Evolutionary conservation across 2,888 invertebrate species (phyloP).

Genomic region (Meloe dianella): DNA sequence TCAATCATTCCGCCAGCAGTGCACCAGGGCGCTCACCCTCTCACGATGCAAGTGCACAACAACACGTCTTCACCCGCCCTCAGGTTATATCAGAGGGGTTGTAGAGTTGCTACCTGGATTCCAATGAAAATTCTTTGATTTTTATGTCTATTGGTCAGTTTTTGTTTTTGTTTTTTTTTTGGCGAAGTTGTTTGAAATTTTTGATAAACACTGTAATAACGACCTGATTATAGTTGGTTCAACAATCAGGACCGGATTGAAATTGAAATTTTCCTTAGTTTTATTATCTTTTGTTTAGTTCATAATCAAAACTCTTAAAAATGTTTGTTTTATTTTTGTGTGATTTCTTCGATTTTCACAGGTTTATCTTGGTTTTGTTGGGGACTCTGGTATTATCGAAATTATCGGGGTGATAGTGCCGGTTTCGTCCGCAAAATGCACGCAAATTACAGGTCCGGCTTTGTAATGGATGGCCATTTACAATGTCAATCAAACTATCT

Average conservation of each 20-base stretch:
- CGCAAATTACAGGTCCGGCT: constrained; percentile 8
- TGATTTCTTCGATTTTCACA: too few relatives aligned
- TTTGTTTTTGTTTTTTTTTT: constrained; percentile 12
- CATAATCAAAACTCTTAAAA: too few relatives aligned
- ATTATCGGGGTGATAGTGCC: background rate
- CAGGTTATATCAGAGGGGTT: background rate
- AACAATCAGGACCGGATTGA: background rate
- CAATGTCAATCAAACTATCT: constrained; percentile 13
- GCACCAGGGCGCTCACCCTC: constrained; percentile 47
- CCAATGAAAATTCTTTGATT: constrained; percentile 13
- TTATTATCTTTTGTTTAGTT: background rate
- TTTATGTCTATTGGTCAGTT: background rate
- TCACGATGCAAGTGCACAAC: constrained; percentile 27
- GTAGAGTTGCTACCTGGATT: constrained; percentile 5
- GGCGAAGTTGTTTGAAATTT: background rate
- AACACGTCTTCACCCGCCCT: constrained; percentile 12
- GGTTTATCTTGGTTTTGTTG: background rate
- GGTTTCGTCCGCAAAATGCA: background rate
- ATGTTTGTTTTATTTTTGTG: too few relatives aligned
- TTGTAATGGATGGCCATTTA: constrained; percentile 13
- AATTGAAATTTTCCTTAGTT: background rate
- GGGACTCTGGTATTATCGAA: background rate
- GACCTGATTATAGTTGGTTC: background rate
- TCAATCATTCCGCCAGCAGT: constrained; percentile 58
- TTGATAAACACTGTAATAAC: background rate